Base-by-base conservation (phyloP, 2,113 vertebrate genomes). In the Reinhardtius hippoglossoides region DNA sequence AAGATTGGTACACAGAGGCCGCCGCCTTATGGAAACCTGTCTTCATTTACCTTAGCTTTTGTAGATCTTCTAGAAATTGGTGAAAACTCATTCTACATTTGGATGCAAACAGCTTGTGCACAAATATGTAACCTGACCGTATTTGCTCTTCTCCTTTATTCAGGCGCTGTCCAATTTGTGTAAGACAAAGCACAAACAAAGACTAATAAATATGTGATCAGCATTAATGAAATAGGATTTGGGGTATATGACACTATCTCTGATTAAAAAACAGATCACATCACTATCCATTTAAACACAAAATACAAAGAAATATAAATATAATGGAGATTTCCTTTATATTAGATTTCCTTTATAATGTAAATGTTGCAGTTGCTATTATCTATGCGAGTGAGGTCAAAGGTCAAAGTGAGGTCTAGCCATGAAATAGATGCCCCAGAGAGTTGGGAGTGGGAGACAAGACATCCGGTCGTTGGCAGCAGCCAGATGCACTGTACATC, bases 381-480 rank as follows among this genome's bases (percentile, higher is more conserved):
- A 48, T 31, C 50, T 20, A 5, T 20, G 23, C 9, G 23, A 54
- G n/a, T n/a, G n/a, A n/a, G n/a, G n/a, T n/a, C n/a, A n/a, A n/a
- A n/a, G n/a, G n/a, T n/a, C n/a, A 50, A 23, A 62, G 37, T 61
- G 48, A 18, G 27, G 9, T 50, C 44, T 56, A 61, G 24, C 0
- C 61, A 5, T 42, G 50, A 74, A 67, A 59, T 15, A 46, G 57
- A 67, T 3, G 23, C 54, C 56, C 75, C n/a, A 9, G 54, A 40
- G 57, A 44, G 52, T 44, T 69, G 37, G 57, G 46, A 54, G 68
- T 59, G 13, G 58, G 44, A 85, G 50, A 71, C 16, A 2, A 50
- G 16, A 56, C 59, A 71, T 72, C 42, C n/a, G 54, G 62, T 76
- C 64, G 16, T 23, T 67, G 50, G 72, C 72, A 68, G 73, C 76